Conservation (phyloP, 1,140 invertebrate genomes). For the Matsumurasca onukii region DNA sequence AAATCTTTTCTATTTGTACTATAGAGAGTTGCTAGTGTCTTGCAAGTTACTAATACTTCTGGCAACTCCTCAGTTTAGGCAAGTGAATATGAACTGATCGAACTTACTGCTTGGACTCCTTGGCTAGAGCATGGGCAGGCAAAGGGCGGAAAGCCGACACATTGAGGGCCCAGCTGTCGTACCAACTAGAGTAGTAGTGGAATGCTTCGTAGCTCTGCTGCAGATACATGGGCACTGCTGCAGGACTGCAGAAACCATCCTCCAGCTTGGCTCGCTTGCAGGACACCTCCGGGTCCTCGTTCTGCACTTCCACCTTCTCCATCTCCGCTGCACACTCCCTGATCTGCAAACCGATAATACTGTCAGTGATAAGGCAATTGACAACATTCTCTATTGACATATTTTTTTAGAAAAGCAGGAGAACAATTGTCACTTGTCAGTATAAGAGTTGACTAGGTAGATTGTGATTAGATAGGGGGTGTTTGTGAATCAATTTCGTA, state of each 20-base stretch:
- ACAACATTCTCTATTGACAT: no score
- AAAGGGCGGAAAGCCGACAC: constrained; percentile 34
- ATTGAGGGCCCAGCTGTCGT: constrained; percentile 35
- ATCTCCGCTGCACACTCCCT: not conserved
- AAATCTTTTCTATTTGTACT: no score
- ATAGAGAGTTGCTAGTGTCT: no score
- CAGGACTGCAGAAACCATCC: constrained; percentile 26
- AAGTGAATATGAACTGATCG: constrained; percentile 21
- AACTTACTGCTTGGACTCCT: constrained; percentile 8
- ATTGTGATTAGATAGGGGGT: no score
- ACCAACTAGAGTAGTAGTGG: constrained; percentile 39
- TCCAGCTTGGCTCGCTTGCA: constrained; percentile 38
- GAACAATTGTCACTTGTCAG: no score
- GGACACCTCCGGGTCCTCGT: constrained; percentile 32
- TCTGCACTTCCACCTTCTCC: constrained; percentile 26
- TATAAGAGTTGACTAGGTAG: no score
- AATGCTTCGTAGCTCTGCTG: constrained; percentile 36
- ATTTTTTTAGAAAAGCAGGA: no score
- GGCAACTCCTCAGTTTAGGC: no score
- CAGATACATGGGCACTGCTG: constrained; percentile 32
- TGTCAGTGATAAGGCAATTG: no score
- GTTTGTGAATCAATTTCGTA: no score
- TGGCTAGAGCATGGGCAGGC: constrained; percentile 34
- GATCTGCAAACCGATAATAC: no score
- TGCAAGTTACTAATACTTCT: no score